Percentiles rank a stretch among this genome's conserved stretches.
phyloP scores from a whole-genome alignment of 2,797 vertebrate species.

The Stomatorhinus walkeri region DNA sequence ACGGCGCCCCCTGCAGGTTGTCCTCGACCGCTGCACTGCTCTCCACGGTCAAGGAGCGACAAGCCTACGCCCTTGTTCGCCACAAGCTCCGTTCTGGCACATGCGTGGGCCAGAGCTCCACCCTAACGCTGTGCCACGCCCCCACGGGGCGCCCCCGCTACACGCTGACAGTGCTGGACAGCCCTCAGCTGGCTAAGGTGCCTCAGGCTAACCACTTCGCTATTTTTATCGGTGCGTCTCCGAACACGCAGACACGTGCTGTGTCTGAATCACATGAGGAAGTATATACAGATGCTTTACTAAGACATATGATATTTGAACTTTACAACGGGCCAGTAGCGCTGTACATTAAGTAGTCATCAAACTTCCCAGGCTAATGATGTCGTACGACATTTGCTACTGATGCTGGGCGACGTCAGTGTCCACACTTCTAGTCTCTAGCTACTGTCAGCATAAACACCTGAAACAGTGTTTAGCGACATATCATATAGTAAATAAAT shows the following conservation, averaged over 20 bases:
- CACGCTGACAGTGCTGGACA: conserved; percentile 81
- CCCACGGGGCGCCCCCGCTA: conserved; percentile 74
- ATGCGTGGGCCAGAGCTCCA: conserved; percentile 45
- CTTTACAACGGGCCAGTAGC: background rate
- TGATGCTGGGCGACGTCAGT: background rate
- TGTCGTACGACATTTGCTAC: background rate
- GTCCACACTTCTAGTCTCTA: background rate
- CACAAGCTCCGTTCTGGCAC: conserved; percentile 73
- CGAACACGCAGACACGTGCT: background rate
- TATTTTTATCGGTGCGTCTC: conserved; percentile 88
- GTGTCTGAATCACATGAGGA: background rate
- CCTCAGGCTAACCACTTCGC: conserved; percentile 78
- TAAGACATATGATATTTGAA: background rate
- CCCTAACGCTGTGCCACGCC: conserved; percentile 73
- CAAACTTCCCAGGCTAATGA: background rate
- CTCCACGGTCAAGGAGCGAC: conserved; percentile 72
- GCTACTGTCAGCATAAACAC: background rate
- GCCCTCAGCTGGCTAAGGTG: conserved; percentile 61
- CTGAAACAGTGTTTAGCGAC: background rate
- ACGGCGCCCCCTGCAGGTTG: conserved; percentile 61
- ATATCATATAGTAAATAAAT: background rate
- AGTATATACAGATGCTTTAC: background rate
- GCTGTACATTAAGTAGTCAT: background rate
- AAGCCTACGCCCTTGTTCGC: conserved; percentile 78
- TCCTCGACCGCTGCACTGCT: conserved; percentile 57